These are phyloP conservation scores for Tenthredo amoena DNA, from an alignment of 2,888 invertebrate genomes.

Conservation along the genomic window DNA sequence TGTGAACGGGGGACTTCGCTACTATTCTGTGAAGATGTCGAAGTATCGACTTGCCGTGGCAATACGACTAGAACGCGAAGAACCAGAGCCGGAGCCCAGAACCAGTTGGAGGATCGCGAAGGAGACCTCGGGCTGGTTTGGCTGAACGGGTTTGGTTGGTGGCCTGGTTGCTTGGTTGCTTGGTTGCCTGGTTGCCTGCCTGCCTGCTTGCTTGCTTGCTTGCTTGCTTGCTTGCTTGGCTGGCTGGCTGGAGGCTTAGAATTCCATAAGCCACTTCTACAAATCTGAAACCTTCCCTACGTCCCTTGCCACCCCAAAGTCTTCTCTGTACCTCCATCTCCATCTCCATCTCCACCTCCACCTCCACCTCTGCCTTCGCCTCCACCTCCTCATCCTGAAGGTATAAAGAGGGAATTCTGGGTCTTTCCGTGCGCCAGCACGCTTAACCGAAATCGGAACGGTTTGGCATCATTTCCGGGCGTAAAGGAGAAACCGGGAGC, in stretches of 20 bases:
- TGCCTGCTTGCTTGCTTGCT: not conserved
- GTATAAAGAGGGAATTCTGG: slow-evolving; percentile 33
- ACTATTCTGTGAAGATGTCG: not conserved
- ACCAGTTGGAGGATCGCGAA: slow-evolving; percentile 17
- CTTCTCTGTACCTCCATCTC: not conserved
- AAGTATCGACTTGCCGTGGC: slow-evolving; percentile 27
- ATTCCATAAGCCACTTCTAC: slow-evolving; percentile 60
- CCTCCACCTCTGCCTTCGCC: not conserved
- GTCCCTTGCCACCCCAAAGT: slow-evolving; percentile 35
- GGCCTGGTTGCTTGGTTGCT: not conserved
- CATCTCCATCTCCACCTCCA: not conserved
- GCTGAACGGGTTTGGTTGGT: not conserved
- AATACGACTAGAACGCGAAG: slow-evolving; percentile 1
- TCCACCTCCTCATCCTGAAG: not conserved
- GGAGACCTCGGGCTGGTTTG: slow-evolving; percentile 6
- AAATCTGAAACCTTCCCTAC: slow-evolving; percentile 50
- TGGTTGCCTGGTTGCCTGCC: not conserved
- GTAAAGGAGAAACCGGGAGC: slow-evolving; percentile 26
- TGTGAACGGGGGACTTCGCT: slow-evolving; percentile 46
- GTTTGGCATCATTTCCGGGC: slow-evolving; percentile 51
- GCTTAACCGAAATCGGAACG: slow-evolving; percentile 53
- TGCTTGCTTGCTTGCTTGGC: not conserved
- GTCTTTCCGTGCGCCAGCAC: slow-evolving; percentile 41
- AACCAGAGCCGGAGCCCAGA: not conserved
- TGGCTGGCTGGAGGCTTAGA: slow-evolving; percentile 51